Conservation (phyloP, 2,113 vertebrate genomes). For the Peromyscus polionotus region DNA sequence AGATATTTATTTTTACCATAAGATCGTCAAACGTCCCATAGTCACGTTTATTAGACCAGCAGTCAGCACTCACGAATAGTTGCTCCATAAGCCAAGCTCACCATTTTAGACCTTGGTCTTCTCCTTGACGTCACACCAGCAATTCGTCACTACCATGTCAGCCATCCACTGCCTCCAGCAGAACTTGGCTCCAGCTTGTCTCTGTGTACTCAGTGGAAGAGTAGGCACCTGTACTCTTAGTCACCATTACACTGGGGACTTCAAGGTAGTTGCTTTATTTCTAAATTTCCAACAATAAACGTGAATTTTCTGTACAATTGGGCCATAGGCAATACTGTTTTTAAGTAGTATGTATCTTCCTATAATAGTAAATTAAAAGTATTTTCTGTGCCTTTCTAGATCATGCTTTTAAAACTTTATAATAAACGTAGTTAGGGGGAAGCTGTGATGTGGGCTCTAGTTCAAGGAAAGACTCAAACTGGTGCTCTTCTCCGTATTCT, state of each 20-base stretch:
- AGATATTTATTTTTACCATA: no score
- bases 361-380: slow-evolving; percentile 14
- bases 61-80: not conserved
- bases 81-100: not conserved
- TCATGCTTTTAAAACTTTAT: not conserved
- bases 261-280: not conserved
- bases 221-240: no score
- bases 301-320: not conserved
- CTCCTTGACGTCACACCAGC: not conserved
- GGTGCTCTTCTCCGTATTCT: not conserved
- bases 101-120: not conserved
- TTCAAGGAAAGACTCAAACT: not conserved
- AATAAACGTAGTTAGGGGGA: not conserved
- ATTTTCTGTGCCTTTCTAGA: not conserved
- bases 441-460: not conserved
- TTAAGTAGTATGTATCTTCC: not conserved
- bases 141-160: not conserved
- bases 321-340: not conserved
- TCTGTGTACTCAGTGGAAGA: not conserved
- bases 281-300: not conserved
- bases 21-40: not conserved
- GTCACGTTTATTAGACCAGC: not conserved
- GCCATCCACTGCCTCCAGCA: not conserved
- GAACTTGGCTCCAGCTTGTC: not conserved
- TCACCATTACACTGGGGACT: not conserved